These are phyloP conservation scores for Andrena marginata DNA, from an alignment of 2,888 invertebrate species.

Conservation along the genomic window DNA sequence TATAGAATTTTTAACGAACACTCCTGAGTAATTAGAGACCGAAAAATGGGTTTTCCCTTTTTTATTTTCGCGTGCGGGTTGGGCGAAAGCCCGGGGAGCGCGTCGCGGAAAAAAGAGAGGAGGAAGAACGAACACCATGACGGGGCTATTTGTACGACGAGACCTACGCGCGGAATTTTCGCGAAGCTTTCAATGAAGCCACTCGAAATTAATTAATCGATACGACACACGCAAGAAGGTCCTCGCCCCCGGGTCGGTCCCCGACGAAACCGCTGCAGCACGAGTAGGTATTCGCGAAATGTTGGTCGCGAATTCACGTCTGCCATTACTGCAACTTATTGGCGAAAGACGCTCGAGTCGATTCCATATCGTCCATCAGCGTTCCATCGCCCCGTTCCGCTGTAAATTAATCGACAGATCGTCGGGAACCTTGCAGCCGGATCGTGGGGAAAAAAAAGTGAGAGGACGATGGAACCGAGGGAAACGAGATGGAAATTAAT, in stretches of 20 bases:
- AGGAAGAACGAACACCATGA: no score
- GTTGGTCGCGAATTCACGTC: no score
- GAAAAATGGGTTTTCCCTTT: slow-evolving; percentile 7
- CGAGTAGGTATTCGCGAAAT: no score
- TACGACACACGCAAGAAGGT: neutral
- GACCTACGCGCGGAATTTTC: neutral
- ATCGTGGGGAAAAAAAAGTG: neutral
- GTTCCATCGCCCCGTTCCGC: neutral
- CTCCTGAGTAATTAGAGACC: slow-evolving; percentile 28
- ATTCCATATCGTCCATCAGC: neutral
- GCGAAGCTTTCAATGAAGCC: neutral
- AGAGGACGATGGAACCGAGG: neutral
- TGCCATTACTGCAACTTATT: neutral
- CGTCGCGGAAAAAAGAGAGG: no score
- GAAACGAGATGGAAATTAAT: slow-evolving; percentile 17
- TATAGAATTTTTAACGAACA: slow-evolving; percentile 43
- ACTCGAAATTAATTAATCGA: slow-evolving; percentile 31
- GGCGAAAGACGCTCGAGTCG: neutral
- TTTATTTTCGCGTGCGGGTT: neutral
- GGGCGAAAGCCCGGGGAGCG: no score
- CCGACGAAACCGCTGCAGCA: no score
- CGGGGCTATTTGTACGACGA: no score
- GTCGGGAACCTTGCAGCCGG: neutral
- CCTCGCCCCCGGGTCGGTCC: no score
- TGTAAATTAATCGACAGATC: slow-evolving; percentile 17